These are phyloP conservation scores for Galerucella calmariensis DNA, from an alignment of 2,888 invertebrate species.

Conservation along the genomic window DNA sequence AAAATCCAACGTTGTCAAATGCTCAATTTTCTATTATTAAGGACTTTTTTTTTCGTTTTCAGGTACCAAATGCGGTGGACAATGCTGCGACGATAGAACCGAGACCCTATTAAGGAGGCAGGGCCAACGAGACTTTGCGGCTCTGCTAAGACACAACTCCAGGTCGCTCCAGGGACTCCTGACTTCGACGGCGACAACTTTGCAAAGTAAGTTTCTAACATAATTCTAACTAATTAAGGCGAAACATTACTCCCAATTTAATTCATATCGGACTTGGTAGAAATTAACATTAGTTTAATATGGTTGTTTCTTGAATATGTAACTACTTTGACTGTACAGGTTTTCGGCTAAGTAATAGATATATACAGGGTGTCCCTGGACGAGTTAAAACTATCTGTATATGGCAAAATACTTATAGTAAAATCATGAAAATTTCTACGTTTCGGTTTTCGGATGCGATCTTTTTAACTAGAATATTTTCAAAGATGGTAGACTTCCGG, in stretches of 20 bases:
- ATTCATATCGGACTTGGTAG: constrained; percentile 10
- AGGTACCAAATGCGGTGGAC: constrained; percentile 72
- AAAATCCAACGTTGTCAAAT: no score
- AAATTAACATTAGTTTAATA: neutral
- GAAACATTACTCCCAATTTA: constrained; percentile 6
- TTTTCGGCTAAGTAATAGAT: no score
- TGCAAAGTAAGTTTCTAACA: constrained; percentile 74
- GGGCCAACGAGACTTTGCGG: constrained; percentile 74
- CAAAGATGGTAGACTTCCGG: no score
- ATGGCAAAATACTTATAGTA: no score
- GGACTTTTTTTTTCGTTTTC: constrained; percentile 18
- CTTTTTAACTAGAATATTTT: no score
- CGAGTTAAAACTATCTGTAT: no score
- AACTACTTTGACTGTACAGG: no score
- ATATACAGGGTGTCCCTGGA: no score
- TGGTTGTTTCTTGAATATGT: no score
- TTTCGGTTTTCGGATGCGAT: no score
- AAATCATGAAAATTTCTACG: no score
- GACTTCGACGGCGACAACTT: constrained; percentile 76
- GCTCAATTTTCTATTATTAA: no score
- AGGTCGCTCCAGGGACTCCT: constrained; percentile 80
- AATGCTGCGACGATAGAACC: constrained; percentile 76
- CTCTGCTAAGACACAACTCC: constrained; percentile 76
- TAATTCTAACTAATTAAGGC: constrained; percentile 12
- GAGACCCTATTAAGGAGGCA: constrained; percentile 72